A percentile compares a stretch with the other conserved stretches of the same genome.
phyloP scores from a whole-genome alignment of 2,888 invertebrate species.

The Spilarctia lutea region DNA sequence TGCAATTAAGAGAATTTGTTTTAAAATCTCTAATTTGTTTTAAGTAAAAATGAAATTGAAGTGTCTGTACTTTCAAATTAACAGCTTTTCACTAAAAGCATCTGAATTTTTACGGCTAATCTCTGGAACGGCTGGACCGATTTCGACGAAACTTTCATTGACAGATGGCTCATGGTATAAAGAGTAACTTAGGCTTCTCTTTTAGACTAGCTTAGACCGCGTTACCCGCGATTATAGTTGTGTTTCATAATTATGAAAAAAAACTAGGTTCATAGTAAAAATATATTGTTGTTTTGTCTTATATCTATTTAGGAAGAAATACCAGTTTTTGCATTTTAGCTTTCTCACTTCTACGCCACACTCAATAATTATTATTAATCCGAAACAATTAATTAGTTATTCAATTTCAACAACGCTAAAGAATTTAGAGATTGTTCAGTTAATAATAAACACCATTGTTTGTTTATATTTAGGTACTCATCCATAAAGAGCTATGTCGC shows the following conservation, averaged over 20 bases:
- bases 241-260: neutral
- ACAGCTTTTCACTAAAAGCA: too few species aligned
- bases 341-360: slow-evolving; percentile 12
- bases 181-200: too few species aligned
- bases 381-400: neutral
- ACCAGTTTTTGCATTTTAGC: slow-evolving; percentile 24
- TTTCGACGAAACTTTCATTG: too few species aligned
- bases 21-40: neutral
- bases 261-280: neutral
- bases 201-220: too few species aligned
- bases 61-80: too few species aligned
- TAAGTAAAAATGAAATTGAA: neutral
- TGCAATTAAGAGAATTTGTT: neutral
- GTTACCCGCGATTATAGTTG: neutral
- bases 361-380: neutral
- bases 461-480: slow-evolving; percentile 37
- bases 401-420: neutral
- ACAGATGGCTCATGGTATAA: too few species aligned
- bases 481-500: slow-evolving; percentile 40
- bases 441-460: slow-evolving; percentile 1
- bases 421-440: neutral
- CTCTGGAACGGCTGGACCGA: too few species aligned
- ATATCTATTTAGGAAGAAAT: slow-evolving; percentile 22
- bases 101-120: too few species aligned
- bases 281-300: slow-evolving; percentile 15